phyloP scores from a whole-genome alignment of 2,888 invertebrate species.

The Ariolimax columbianus region DNA sequence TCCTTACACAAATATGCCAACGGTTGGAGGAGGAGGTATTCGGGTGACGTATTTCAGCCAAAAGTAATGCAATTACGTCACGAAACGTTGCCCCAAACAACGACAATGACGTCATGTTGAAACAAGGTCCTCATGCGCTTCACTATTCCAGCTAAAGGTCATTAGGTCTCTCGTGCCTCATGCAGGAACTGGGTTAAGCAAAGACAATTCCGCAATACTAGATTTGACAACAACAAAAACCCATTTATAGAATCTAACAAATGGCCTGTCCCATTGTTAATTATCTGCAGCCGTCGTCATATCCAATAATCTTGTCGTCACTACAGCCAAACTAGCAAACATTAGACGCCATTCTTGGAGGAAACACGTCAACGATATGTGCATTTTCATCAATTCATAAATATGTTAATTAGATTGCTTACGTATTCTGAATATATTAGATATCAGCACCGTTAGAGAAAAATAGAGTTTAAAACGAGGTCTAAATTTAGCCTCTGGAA shows the following conservation, averaged over 20 bases:
- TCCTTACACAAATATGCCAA: neutral
- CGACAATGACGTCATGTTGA: neutral
- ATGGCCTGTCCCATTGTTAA: too few relatives aligned
- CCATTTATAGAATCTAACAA: too few relatives aligned
- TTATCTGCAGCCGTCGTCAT: too few relatives aligned
- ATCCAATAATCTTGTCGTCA: too few relatives aligned
- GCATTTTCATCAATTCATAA: neutral
- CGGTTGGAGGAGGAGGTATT: neutral
- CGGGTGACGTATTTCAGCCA: too few relatives aligned
- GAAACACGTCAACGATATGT: neutral
- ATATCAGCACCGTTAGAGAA: neutral
- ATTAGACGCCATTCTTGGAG: neutral
- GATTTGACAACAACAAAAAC: too few relatives aligned
- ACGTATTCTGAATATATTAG: neutral
- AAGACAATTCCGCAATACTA: too few relatives aligned
- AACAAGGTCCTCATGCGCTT: neutral
- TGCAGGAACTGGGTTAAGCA: too few relatives aligned
- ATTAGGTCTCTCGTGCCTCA: neutral
- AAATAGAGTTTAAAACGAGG: neutral
- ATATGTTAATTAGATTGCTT: slow-evolving; percentile 7
- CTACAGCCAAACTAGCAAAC: neutral
- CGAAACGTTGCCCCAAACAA: neutral
- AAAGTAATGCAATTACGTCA: neutral
- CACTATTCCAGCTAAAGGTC: neutral
- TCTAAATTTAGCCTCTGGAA: neutral